phyloP scores from a whole-genome alignment of 2,797 vertebrate genomes.

The Smutsia temminckii region DNA sequence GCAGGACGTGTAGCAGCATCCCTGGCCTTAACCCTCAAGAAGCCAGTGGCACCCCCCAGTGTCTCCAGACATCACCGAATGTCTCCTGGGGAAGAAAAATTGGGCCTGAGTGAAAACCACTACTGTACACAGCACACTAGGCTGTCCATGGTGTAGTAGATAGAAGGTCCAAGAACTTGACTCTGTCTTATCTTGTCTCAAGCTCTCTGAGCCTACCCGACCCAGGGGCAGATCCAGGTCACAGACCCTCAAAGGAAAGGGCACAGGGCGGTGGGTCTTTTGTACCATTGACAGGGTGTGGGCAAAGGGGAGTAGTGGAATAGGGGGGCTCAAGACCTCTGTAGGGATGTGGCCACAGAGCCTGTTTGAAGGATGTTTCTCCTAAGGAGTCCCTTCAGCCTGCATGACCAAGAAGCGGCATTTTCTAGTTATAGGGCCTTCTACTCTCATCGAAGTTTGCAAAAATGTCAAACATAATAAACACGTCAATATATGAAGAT shows the following conservation, averaged over 20 bases:
- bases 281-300: background rate
- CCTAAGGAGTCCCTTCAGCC: background rate
- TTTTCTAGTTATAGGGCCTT: background rate
- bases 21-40: no score
- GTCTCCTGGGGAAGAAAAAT: background rate
- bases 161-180: background rate
- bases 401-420: background rate
- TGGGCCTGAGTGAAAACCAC: accelerated
- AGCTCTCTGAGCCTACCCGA: background rate
- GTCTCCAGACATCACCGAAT: background rate
- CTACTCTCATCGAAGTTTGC: background rate
- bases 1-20: accelerated
- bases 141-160: accelerated
- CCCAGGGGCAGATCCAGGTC: background rate
- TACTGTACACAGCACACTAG: accelerated
- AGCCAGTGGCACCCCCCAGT: accelerated
- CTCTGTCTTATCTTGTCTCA: background rate
- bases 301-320: background rate
- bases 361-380: background rate
- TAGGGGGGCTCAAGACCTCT: accelerated
- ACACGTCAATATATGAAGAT: background rate
- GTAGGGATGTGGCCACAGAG: accelerated
- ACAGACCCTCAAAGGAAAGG: background rate
- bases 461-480: background rate
- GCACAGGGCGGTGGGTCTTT: accelerated